phyloP scores from a whole-genome alignment of 2,113 vertebrate genomes.

The Antennarius striatus region DNA sequence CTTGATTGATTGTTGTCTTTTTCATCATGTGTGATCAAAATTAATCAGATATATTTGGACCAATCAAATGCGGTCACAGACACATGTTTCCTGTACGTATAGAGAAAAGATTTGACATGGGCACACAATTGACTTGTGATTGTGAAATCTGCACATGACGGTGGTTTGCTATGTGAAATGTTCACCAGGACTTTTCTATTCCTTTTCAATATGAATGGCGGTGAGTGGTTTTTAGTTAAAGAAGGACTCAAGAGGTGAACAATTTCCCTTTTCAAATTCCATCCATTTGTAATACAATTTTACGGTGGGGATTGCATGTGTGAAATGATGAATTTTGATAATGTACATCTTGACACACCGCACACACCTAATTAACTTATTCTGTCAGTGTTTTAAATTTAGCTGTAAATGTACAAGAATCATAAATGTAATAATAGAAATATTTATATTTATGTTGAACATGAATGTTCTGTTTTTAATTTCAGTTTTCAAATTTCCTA shows the following conservation, averaged over 20 bases:
- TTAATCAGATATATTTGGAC: not conserved
- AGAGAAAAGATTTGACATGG: not conserved
- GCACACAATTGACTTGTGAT: not conserved
- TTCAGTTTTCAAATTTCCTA: not conserved
- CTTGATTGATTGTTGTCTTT: slow-evolving; percentile 5
- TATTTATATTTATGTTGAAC: not conserved
- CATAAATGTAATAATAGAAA: not conserved
- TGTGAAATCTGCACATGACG: not conserved
- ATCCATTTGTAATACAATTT: slow-evolving; percentile 9
- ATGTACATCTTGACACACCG: not conserved
- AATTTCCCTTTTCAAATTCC: not conserved
- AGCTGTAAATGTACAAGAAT: not conserved
- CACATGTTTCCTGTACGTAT: not conserved
- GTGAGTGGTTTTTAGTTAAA: not conserved
- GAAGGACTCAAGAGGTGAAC: not conserved
- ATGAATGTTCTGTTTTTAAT: not conserved
- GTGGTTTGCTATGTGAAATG: not conserved
- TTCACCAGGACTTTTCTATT: not conserved
- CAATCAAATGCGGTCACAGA: not conserved
- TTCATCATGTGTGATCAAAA: not conserved
- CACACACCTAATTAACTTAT: not conserved
- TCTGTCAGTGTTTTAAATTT: not conserved
- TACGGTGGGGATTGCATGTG: not conserved
- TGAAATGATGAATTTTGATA: slow-evolving; percentile 19
- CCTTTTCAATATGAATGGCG: not conserved